Percentiles rank a stretch among this genome's conserved stretches.
Evolutionary conservation across 2,797 vertebrate genomes (phyloP).

Genomic region (Falco columbarius): DNA sequence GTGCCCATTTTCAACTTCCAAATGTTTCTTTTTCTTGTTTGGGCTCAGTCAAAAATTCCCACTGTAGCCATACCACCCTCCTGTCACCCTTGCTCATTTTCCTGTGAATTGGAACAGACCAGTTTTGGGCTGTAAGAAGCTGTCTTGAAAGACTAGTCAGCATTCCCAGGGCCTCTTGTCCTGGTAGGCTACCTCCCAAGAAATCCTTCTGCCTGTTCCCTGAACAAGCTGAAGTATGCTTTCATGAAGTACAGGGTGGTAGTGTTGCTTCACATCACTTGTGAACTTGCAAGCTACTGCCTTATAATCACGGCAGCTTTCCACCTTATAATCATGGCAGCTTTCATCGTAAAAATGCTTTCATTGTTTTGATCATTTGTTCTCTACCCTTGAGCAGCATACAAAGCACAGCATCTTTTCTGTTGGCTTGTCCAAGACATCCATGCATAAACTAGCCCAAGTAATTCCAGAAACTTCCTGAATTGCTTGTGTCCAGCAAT

Average conservation of each 20-base stretch:
- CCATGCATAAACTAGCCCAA: background rate
- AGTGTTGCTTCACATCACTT: background rate
- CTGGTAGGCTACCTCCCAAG: background rate
- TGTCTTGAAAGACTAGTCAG: background rate
- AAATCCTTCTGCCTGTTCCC: background rate
- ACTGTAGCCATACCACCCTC: background rate
- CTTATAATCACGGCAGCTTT: background rate
- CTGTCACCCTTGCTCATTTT: background rate
- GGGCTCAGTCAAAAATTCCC: background rate
- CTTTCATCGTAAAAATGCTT: background rate
- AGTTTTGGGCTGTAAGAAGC: background rate
- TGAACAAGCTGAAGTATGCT: background rate
- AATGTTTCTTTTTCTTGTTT: background rate
- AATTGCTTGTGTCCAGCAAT: background rate
- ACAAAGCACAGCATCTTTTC: background rate
- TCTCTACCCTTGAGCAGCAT: background rate
- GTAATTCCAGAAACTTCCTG: background rate
- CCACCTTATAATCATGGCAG: background rate
- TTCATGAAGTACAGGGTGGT: background rate
- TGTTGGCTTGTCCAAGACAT: background rate
- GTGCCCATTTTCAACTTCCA: background rate
- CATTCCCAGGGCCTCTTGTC: background rate
- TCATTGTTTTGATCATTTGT: background rate
- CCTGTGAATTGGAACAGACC: background rate
- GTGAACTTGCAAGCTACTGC: background rate